Percentiles rank a stretch among this genome's conserved stretches.
These are phyloP conservation scores for Scotopteryx bipunctaria DNA, from an alignment of 2,888 invertebrate species.

Conservation along the genomic window DNA sequence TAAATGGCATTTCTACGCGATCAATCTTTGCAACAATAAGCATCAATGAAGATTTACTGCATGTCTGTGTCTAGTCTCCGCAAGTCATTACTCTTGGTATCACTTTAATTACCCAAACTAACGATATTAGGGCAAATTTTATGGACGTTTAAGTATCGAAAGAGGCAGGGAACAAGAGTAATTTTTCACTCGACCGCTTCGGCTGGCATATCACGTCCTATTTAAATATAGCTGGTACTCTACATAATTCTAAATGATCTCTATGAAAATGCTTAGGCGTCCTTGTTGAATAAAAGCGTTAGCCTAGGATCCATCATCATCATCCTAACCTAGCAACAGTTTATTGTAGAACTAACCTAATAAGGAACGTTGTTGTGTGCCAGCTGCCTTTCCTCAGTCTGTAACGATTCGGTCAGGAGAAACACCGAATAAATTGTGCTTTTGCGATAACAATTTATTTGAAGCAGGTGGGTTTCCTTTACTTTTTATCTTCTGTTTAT, in stretches of 20 bases:
- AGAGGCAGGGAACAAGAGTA: slow-evolving; percentile 36
- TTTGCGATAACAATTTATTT: slow-evolving; percentile 28
- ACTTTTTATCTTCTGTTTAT: slow-evolving; percentile 25
- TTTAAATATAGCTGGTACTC: neutral
- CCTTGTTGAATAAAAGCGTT: no score
- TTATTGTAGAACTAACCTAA: no score
- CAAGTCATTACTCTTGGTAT: slow-evolving; percentile 13
- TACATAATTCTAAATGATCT: neutral
- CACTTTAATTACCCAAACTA: slow-evolving; percentile 28
- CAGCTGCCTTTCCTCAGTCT: slow-evolving; percentile 10
- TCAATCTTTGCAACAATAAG: slow-evolving; percentile 2
- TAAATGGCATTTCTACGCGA: neutral
- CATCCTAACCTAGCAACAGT: no score
- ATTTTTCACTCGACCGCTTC: slow-evolving; percentile 42
- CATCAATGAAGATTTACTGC: slow-evolving; percentile 8
- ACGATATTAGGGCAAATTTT: slow-evolving; percentile 34
- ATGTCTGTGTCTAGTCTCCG: neutral
- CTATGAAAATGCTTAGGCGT: no score
- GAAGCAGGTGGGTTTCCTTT: slow-evolving; percentile 20
- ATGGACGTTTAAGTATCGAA: slow-evolving; percentile 32
- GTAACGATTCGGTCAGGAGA: slow-evolving; percentile 27
- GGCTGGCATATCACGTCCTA: slow-evolving; percentile 9
- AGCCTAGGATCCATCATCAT: no score
- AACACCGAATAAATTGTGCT: slow-evolving; percentile 27
- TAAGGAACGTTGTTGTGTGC: neutral